Evolutionary conservation across 92 coral and sea anemone species (phyloP), one percentile per base, ranked within the genome.

Genomic region (Palythoa grandiflora): DNA sequence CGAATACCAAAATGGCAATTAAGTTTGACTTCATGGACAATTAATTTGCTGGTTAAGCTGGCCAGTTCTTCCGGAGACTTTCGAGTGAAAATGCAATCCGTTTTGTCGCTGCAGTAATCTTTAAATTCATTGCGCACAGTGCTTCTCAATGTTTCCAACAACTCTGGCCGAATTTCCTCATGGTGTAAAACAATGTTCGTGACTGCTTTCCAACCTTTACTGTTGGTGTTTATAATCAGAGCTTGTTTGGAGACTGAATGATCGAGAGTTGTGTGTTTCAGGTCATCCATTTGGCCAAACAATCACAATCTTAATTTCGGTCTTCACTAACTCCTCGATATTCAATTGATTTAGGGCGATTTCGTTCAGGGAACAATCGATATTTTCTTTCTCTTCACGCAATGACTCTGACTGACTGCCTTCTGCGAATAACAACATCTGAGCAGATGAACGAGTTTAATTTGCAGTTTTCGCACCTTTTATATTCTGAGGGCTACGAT

Each of bases 11-110:
- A 72, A 85, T 47, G 88, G 90, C 92, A 89, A 68, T 80, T 65
- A 11, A 89, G 66, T 74, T 89, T 85, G 14, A 84, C 91, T 55
- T 89, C 92, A 54, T 84, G 92, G 7, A 89, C 92, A n/a, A 92
- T 44, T 63, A 89, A 53, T 72, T 80, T 89, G 65, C 85, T 91
- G 13, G 89, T 70, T 63, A 89, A 89, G 21, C 90, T 60, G 9
- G 94, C 87, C 8, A 92, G 60, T 19, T 92, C 94, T 71, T 84
- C 88, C n/a, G 92, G 90, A 36, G 71, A 78, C 39, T 59, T 74
- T 47, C 60, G 39, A 28, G 86, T 75, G 52, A 91, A 59, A 39
- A 91, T 75, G 51, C 92, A 92, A 61, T 91, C 87, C 6, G 90
- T 80, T 5, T 55, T 28, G 61, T 86, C 72, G 47, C 83, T 21